Percentiles rank a stretch among this genome's conserved stretches.
These are phyloP conservation scores for Myopa tessellatipennis DNA, from an alignment of 2,888 invertebrate genomes.

Conservation along the genomic window DNA sequence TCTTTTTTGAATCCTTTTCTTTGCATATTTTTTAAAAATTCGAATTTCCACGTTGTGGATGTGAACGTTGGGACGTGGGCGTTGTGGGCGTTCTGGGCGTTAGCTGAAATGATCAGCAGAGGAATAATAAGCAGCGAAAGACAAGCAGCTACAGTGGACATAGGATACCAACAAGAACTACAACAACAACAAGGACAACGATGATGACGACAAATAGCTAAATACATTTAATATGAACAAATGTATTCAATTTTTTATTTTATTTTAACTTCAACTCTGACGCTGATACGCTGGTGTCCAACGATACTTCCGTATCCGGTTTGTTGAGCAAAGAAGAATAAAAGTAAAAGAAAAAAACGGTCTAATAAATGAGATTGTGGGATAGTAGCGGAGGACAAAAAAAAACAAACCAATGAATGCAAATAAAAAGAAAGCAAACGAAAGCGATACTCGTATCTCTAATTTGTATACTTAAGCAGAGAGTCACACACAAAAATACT, in stretches of 20 bases:
- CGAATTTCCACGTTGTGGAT: not conserved
- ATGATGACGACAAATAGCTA: slow-evolving; percentile 12
- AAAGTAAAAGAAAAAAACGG: not conserved
- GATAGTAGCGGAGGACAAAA: not conserved
- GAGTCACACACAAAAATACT: no score
- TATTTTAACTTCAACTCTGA: slow-evolving; percentile 45
- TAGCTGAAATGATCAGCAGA: slow-evolving; percentile 57
- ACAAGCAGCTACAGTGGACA: slow-evolving; percentile 35
- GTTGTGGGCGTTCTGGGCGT: not conserved
- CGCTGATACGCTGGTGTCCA: slow-evolving; percentile 41
- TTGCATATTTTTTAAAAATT: not conserved
- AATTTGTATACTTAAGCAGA: slow-evolving; percentile 1
- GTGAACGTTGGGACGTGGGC: not conserved
- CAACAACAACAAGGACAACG: not conserved
- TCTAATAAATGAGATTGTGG: not conserved
- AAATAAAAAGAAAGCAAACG: slow-evolving; percentile 29
- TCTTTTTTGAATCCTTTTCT: slow-evolving; percentile 12
- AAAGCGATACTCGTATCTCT: slow-evolving; percentile 18
- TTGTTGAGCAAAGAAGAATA: not conserved
- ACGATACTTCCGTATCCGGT: slow-evolving; percentile 55
- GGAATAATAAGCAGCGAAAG: slow-evolving; percentile 59
- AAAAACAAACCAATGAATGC: not conserved
- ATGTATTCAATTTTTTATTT: slow-evolving; percentile 59
- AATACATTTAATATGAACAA: slow-evolving; percentile 57
- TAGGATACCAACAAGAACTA: slow-evolving; percentile 49